phyloP scores from a whole-genome alignment of 2,888 invertebrate species.

The Cosmopolites sordidus region DNA sequence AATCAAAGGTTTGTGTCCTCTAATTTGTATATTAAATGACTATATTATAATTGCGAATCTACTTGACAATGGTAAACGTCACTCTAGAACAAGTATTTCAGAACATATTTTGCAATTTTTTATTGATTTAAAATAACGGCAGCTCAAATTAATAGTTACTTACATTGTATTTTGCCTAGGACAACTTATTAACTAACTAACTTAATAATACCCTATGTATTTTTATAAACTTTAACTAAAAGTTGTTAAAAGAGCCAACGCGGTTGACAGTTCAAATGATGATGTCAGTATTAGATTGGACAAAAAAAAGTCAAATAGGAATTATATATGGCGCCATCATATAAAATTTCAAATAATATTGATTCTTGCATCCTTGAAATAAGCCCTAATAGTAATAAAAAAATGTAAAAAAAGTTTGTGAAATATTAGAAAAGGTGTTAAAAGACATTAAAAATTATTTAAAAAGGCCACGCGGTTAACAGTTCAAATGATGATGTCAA shows the following conservation, averaged over 20 bases:
- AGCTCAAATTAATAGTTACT: neutral
- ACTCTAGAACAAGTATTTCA: neutral
- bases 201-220: neutral
- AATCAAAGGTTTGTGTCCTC: constrained; percentile 1
- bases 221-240: constrained; percentile 14
- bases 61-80: constrained; percentile 13
- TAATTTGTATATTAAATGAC: constrained; percentile 3
- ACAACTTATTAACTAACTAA: constrained; percentile 5
- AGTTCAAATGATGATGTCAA: constrained; percentile 19
- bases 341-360: too few species aligned
- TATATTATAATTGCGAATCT: neutral
- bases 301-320: too few species aligned
- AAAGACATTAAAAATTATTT: constrained; percentile 12
- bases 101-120: constrained; percentile 7
- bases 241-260: constrained; percentile 19
- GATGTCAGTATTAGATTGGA: too few species aligned
- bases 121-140: neutral
- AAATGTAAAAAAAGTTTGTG: too few species aligned
- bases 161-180: constrained; percentile 2
- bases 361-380: too few species aligned
- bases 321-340: too few species aligned
- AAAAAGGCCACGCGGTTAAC: constrained; percentile 21
- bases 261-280: constrained; percentile 15
- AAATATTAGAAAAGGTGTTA: too few species aligned
- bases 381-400: too few species aligned